phyloP scores from a whole-genome alignment of 2,113 vertebrate genomes.

The Chloebia gouldiae region DNA sequence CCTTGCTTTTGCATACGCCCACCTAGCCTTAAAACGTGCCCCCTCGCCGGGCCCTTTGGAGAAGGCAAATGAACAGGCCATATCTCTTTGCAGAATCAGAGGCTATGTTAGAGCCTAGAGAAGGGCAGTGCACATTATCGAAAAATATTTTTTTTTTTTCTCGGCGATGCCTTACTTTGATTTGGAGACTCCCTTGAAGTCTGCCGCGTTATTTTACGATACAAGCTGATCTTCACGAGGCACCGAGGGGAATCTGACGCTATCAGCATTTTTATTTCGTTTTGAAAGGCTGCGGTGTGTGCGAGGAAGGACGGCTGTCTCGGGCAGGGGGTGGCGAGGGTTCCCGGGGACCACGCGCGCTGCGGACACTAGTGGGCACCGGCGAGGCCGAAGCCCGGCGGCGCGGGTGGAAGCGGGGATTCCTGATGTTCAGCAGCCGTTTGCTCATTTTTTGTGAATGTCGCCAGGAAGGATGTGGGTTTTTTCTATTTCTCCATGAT shows the following conservation, averaged over 20 bases:
- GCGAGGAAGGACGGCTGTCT: background rate
- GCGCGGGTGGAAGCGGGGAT: background rate
- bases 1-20: background rate
- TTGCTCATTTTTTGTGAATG: conserved; percentile 16
- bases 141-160: background rate
- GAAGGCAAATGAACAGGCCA: background rate
- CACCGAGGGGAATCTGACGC: background rate
- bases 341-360: background rate
- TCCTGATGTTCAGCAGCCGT: background rate
- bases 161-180: background rate
- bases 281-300: background rate
- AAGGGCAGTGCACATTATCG: background rate
- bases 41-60: background rate
- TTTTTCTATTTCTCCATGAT: conserved; percentile 46
- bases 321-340: background rate
- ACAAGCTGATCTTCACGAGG: background rate
- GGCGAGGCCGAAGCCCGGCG: background rate
- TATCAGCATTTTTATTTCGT: background rate
- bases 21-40: background rate
- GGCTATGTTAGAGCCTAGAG: background rate
- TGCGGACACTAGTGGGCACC: background rate
- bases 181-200: background rate
- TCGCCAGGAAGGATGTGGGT: conserved; percentile 48
- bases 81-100: background rate
- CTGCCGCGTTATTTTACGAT: background rate